Evolutionary conservation across 1,140 invertebrate species (phyloP), one percentile per base, ranked within the genome.

Genomic region (Aphelinus atriplicis): DNA sequence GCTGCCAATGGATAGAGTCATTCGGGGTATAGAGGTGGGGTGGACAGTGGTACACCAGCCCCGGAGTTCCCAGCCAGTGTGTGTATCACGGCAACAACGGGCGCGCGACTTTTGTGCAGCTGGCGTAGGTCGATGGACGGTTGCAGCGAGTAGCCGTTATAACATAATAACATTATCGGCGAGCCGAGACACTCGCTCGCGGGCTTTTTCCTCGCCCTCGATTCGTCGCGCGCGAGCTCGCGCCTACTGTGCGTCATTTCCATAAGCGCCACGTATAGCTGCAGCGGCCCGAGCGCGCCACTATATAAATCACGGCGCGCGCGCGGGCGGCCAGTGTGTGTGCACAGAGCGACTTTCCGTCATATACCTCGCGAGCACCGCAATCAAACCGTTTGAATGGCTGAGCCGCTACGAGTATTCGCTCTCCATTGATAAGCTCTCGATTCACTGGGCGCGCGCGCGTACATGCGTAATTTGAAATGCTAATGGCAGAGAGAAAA

Each of bases 371-470:
- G 26, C 26, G 26, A 26, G 26, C 26, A 70, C 61, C 63, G 63
- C 74, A 66, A 67, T 71, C 62, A 69, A 76, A 76, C 66, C 61
- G 51, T 71, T 76, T 66, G 62, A 67, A 76, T 76, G 66, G 74
- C 66, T 70, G 5, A n/a, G 5, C 64, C 63, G 47, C 55, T 5
- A 61, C 45, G 63, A 60, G 26, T 26, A 26, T 26, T 26, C 26
- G 26, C 26, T 26, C 26, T 26, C 26, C 26, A 26, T 26, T 26
- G 26, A 26, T 26, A 26, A 26, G 26, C 26, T 26, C 26, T 26
- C 26, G 26, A 26, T 26, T 26, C 26, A 26, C 26, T 26, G 0
- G 26, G 26, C 26, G 26, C 26, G 26, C 26, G 26, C 26, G 26
- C 26, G 26, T 26, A 26, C 26, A 26, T 26, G 26, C 26, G 26